Percentiles rank a stretch among this genome's conserved stretches.
Evolutionary conservation across 2,888 invertebrate genomes (phyloP).

Genomic region (Euzophera pinguis): DNA sequence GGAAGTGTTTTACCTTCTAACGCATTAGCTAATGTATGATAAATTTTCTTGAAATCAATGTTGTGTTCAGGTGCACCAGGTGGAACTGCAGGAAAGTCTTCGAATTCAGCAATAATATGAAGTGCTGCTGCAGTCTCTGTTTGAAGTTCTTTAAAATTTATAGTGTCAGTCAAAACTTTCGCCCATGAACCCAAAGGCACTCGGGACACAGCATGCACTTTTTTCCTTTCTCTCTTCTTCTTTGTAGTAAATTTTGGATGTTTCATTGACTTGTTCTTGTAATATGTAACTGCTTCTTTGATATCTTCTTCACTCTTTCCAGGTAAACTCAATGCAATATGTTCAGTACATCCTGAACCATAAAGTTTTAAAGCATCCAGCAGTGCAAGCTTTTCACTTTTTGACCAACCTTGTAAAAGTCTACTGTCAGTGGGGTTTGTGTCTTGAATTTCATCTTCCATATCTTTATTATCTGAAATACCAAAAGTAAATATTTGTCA

Average conservation of each 20-base stretch:
- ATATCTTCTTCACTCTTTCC: constrained; percentile 45
- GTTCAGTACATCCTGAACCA: constrained; percentile 35
- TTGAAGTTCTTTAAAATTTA: constrained; percentile 42
- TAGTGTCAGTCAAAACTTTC: constrained; percentile 43
- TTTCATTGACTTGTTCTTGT: constrained; percentile 32
- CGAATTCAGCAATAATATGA: constrained; percentile 59
- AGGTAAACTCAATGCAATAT: constrained; percentile 34
- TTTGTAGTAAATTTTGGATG: constrained; percentile 19
- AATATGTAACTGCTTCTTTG: constrained; percentile 40
- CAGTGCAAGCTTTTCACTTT: constrained; percentile 50
- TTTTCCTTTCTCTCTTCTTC: constrained; percentile 22
- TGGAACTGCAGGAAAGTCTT: constrained; percentile 40
- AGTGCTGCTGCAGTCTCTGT: constrained; percentile 55
- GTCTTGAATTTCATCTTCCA: constrained; percentile 1
- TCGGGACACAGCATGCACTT: constrained; percentile 21
- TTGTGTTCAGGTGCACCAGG: neutral
- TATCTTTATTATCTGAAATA: neutral
- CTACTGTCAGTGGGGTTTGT: neutral
- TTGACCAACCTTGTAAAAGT: constrained; percentile 40
- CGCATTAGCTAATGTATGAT: constrained; percentile 57
- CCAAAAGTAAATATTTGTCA: neutral
- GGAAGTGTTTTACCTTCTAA: constrained; percentile 56
- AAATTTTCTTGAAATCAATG: constrained; percentile 53
- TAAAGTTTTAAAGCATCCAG: constrained; percentile 39
- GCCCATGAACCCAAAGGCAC: constrained; percentile 56